Base-by-base conservation (phyloP, 2,888 invertebrate species). In the Heliconius ethilla region DNA sequence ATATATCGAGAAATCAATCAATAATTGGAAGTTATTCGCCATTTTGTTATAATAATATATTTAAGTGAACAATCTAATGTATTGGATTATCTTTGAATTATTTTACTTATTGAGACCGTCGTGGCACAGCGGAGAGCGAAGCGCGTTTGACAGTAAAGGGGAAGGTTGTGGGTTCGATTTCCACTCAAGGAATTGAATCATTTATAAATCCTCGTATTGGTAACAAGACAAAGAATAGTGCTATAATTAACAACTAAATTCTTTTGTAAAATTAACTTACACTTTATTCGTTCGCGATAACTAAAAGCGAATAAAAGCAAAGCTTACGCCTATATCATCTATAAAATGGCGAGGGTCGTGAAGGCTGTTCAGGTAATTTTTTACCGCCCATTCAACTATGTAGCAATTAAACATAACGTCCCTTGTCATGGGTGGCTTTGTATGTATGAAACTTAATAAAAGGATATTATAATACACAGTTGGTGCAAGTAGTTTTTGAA, bases 401-500 rank as follows among this genome's bases (percentile, higher is more conserved):
- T 85, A 86, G 85, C 84, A 88, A 89, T 89, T 88, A 87, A 87
- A 87, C 84, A 84, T 84, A 84, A 86, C 86, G 83, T 85, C 84
- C 77, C 82, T 80, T 81, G 80, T 82, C 83, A 85, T 87, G 85
- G 85, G 87, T 86, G 87, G 80, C 80, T 76, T 81, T 83, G 69
- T 69, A 69, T 2, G 40, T 29, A 80, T 83, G 83, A 74, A 82
- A 78, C 78, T 78, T 75, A 80, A 80, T 81, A 82, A 80, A 80
- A 78, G 77, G 70, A 80, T 76, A 67, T 75, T 76, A 67, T 74
- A 7, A 33, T 33, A n/a, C 59, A n/a, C 11, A 25, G 69, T 70
- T 59, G 25, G 65, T 72, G 80, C 75, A 80, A 79, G 73, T 37
- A 77, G 51, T 75, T 66, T 75, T 59, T 72, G 69, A 63, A 78